Percentiles rank a stretch among this genome's conserved stretches.
Conservation (phyloP, 2,888 invertebrate genomes). For the Nomada hirtipes region DNA sequence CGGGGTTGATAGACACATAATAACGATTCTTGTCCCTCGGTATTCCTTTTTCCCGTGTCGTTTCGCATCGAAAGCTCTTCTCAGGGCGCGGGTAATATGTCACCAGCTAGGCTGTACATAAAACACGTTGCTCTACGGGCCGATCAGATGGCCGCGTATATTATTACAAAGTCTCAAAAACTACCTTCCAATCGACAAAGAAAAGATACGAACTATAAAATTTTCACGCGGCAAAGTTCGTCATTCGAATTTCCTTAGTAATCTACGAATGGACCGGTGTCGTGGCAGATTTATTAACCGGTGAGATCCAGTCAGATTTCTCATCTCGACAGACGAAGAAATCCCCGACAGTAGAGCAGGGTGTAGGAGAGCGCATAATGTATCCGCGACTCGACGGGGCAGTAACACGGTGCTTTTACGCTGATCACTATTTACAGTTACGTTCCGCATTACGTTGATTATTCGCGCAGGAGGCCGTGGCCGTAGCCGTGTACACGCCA, state of each 20-base stretch:
- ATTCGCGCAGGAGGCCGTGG: conserved; percentile 46
- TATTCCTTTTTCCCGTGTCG: neutral
- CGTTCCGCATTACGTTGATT: conserved; percentile 70
- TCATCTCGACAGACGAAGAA: neutral
- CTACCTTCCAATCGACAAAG: neutral
- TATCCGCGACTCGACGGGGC: conserved; percentile 3
- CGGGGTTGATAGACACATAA: conserved; percentile 36
- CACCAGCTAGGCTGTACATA: conserved; percentile 44
- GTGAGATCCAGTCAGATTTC: neutral
- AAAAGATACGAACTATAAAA: conserved; percentile 14
- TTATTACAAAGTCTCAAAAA: conserved; percentile 25
- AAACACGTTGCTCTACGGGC: conserved; percentile 56
- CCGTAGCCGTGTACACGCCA: conserved; percentile 12
- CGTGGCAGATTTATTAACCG: neutral
- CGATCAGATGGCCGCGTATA: conserved; percentile 58
- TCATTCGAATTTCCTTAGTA: too few relatives aligned
- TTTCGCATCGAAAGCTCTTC: conserved; percentile 47
- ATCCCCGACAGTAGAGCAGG: neutral
- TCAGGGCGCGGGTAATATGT: conserved; percentile 50
- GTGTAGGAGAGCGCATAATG: neutral
- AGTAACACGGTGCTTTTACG: conserved; percentile 59
- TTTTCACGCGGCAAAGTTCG: neutral
- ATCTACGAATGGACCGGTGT: neutral
- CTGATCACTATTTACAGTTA: conserved; percentile 74
- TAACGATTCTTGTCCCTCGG: conserved; percentile 43